A percentile compares a stretch with the other conserved stretches of the same genome.
These are phyloP conservation scores for Dinothrombium tinctorium DNA, from an alignment of 1,140 invertebrate species.

Conservation along the genomic window DNA sequence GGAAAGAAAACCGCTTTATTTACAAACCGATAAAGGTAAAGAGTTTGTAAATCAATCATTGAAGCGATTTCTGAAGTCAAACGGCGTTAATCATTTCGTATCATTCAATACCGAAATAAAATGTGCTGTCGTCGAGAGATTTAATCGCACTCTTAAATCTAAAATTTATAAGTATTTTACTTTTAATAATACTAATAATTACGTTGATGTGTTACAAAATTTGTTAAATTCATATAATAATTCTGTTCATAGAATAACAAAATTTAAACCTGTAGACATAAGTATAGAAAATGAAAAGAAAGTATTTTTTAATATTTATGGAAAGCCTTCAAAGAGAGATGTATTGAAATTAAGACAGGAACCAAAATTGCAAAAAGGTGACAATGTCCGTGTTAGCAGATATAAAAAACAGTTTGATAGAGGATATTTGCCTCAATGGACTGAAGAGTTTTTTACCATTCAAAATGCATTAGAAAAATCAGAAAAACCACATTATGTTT, in stretches of 20 bases:
- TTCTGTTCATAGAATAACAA: slow-evolving; percentile 18
- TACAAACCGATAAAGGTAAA: slow-evolving; percentile 23
- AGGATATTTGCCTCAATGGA: too few relatives aligned
- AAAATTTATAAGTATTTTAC: slow-evolving; percentile 18
- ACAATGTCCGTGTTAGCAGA: too few relatives aligned
- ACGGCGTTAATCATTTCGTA: slow-evolving; percentile 10
- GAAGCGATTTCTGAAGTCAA: slow-evolving; percentile 8
- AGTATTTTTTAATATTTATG: too few relatives aligned
- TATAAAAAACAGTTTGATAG: too few relatives aligned
- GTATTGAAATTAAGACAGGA: too few relatives aligned
- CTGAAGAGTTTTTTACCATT: too few relatives aligned
- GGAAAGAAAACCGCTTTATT: slow-evolving; percentile 18
- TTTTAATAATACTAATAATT: slow-evolving; percentile 15
- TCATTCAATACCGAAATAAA: slow-evolving; percentile 17
- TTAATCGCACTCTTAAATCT: slow-evolving; percentile 17
- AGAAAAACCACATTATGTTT: too few relatives aligned
- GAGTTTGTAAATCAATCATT: slow-evolving; percentile 22
- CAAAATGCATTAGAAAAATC: too few relatives aligned
- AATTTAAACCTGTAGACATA: slow-evolving; percentile 20
- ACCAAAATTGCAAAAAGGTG: too few relatives aligned
- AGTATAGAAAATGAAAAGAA: too few relatives aligned
- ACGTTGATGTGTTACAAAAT: slow-evolving; percentile 14
- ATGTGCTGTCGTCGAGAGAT: slow-evolving; percentile 17
- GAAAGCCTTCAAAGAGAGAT: too few relatives aligned
- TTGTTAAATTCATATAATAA: slow-evolving; percentile 17